These are phyloP conservation scores for Syncerus caffer DNA, from an alignment of 2,797 vertebrate genomes.

Conservation along the genomic window DNA sequence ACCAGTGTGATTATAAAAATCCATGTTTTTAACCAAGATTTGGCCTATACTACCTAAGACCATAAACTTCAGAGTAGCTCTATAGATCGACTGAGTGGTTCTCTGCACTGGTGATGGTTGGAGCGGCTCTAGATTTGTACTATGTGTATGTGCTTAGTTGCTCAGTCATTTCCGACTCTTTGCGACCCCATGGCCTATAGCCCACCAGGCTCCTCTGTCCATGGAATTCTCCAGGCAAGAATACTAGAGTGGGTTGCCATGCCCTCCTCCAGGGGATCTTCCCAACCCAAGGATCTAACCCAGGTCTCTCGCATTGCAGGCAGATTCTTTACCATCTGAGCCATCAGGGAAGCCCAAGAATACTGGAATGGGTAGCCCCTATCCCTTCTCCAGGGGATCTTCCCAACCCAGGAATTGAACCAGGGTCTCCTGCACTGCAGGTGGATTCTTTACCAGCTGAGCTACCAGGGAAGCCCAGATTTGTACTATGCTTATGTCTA, in stretches of 20 bases:
- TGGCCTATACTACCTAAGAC: neutral
- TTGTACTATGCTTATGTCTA: neutral
- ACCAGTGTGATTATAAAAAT: constrained; percentile 30
- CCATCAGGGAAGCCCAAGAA: neutral
- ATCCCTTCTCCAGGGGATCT: neutral
- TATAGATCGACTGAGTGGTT: neutral
- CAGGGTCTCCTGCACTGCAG: neutral
- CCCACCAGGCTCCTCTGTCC: neutral
- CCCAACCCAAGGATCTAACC: neutral
- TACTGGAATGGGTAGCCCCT: neutral
- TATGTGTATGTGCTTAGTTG: neutral
- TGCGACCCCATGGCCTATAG: neutral
- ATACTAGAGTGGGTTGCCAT: neutral
- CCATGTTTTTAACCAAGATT: constrained; percentile 7
- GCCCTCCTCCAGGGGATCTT: neutral
- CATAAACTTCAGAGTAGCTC: neutral
- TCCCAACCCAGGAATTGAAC: neutral
- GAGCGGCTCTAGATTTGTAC: neutral
- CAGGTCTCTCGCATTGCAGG: rapidly evolving
- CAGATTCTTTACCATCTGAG: neutral
- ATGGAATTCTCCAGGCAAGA: neutral
- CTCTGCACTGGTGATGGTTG: neutral
- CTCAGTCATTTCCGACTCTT: neutral
- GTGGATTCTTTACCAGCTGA: neutral
- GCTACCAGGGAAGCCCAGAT: neutral